These are phyloP conservation scores for Ophioderma brevispina DNA, from an alignment of 35 echinoderm and acorn worm genomes.

Conservation along the genomic window DNA sequence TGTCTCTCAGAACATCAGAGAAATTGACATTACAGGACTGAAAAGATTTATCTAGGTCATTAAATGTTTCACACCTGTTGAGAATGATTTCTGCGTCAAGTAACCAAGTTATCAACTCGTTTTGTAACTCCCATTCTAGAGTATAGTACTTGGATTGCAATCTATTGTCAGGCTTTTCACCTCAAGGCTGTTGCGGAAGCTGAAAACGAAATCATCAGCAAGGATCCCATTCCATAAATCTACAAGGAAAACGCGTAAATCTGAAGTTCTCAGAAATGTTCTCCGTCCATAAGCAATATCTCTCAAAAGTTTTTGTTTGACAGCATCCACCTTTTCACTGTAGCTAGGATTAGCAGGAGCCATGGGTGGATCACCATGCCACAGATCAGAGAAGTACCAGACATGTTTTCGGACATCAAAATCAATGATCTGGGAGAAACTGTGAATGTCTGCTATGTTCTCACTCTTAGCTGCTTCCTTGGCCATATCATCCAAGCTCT, in stretches of 20 bases:
- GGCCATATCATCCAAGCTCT: neutral
- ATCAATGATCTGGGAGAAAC: neutral
- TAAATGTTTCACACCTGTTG: neutral
- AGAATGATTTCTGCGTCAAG: neutral
- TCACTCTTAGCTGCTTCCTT: neutral
- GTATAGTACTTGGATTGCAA: neutral
- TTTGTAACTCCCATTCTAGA: constrained; percentile 12
- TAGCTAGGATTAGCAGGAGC: neutral
- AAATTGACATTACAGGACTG: neutral
- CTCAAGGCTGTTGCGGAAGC: constrained; percentile 7
- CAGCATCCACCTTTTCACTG: neutral
- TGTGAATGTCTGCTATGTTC: neutral
- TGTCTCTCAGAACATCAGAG: neutral
- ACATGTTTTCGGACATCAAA: neutral
- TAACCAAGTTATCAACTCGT: neutral
- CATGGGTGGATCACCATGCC: constrained; percentile 26
- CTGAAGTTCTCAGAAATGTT: neutral
- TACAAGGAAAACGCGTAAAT: neutral
- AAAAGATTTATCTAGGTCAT: constrained; percentile 14
- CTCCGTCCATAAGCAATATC: neutral
- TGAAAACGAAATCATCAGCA: constrained; percentile 47
- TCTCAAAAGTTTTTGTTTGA: constrained; percentile 18
- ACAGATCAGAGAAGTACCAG: constrained; percentile 17
- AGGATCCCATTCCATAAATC: constrained; percentile 38
- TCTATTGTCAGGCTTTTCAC: neutral